Conservation (phyloP, 2,113 vertebrate genomes). For the Ptilonorhynchus violaceus region DNA sequence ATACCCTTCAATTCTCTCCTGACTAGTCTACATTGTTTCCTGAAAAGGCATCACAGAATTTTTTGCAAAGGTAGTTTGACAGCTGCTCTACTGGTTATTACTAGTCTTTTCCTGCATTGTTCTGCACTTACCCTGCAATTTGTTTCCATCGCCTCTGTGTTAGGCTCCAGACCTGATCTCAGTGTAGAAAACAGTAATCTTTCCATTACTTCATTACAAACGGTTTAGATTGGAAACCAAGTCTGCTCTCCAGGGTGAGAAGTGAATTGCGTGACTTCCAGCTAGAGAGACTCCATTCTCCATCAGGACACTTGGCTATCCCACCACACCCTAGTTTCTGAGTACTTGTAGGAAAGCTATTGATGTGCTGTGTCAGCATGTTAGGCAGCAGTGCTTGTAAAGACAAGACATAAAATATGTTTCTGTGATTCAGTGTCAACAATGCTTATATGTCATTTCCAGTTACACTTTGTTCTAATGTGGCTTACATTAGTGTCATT, state of each 20-base stretch:
- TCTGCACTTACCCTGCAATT: not conserved
- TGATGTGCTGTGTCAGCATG: conserved; percentile 31
- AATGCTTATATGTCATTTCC: not conserved
- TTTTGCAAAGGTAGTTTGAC: conserved; percentile 42
- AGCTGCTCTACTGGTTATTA: conserved; percentile 24
- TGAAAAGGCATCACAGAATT: conserved; percentile 31
- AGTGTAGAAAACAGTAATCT: conserved; percentile 23
- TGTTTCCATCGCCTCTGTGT: not conserved
- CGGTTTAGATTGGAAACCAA: not conserved
- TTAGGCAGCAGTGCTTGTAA: not conserved
- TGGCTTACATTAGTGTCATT: not conserved
- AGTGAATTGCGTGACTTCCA: not conserved
- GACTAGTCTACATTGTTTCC: conserved; percentile 48
- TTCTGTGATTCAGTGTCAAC: conserved; percentile 11
- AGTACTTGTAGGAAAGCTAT: not conserved
- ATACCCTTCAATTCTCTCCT: conserved; percentile 46
- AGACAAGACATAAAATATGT: not conserved
- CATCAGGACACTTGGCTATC: not conserved
- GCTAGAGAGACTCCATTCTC: not conserved
- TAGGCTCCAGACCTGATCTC: conserved; percentile 26
- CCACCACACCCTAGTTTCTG: not conserved
- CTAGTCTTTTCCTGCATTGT: conserved; percentile 10
- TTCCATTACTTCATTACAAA: conserved; percentile 48
- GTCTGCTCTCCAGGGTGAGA: not conserved
- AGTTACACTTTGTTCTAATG: conserved; percentile 13